Base-by-base conservation (phyloP, 1,140 invertebrate genomes). In the Neotoxoptera formosana region DNA sequence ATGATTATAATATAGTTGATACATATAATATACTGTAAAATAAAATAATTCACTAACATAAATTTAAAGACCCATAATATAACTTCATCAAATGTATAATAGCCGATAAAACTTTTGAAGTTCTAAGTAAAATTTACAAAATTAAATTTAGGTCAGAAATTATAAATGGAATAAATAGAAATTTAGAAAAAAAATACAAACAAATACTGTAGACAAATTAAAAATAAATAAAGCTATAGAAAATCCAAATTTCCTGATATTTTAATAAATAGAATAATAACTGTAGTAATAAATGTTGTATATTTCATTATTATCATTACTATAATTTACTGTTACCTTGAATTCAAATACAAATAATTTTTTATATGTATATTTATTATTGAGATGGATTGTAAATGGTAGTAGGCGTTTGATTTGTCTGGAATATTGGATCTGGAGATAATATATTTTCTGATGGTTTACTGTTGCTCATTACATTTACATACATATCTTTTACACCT, bases 401-500 rank as follows among this genome's bases (percentile, higher is more conserved):
- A 45, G 91, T 30, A 2, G 91, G 45, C 17, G 60, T 34, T 56
- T 93, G 81, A 86, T 56, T 93, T 30, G 36, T 51, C 23, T 86
- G 91, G 25, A 93, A 93, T 84, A 93, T 83, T 84, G 91, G 53
- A 93, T 93, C 91, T 93, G 91, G 76, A 51, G 91, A 36, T 56
- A 93, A 92, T 81, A 51, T 36, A 93, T 93, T 93, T 56, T 93
- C 91, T 41, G 76, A 56, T 53, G 76, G 91, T 86, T 86, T 93
- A 56, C 21, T 93, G 34, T 86, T 93, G 11, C 76, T 93, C 91
- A 93, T 93, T 45, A 93, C 81, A n/a, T 93, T 93, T 21, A 93
- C 91, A 56, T 93, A 93, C 91, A 93, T 93, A 84, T 93, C 91
- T 45, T 93, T 93, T 30, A 81, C 76, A 9, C 91, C 91, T 93